phyloP scores from a whole-genome alignment of 1,140 invertebrate species.

The Vanessa atalanta region DNA sequence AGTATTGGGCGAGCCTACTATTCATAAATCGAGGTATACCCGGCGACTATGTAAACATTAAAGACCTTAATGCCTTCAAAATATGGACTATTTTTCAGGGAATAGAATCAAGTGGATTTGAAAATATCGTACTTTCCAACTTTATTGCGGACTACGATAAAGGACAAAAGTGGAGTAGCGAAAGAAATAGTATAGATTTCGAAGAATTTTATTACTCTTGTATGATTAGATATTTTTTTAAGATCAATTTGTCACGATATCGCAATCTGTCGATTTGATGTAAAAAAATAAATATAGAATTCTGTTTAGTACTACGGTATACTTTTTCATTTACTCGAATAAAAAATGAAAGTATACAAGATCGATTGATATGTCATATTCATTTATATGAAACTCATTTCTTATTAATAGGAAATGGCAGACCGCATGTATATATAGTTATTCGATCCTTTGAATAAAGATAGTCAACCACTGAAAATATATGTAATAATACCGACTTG shows the following conservation, averaged over 20 bases:
- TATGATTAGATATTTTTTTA: slow-evolving; percentile 29
- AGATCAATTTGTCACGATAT: slow-evolving; percentile 1
- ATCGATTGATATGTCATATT: too few species aligned
- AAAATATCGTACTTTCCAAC: slow-evolving; percentile 38
- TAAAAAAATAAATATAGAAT: not conserved
- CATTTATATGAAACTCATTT: too few species aligned
- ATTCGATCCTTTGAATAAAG: too few species aligned
- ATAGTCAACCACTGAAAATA: too few species aligned
- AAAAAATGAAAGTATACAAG: too few species aligned
- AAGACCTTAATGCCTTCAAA: not conserved
- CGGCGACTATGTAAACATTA: not conserved
- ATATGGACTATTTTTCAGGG: slow-evolving; percentile 6
- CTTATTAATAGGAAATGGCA: too few species aligned
- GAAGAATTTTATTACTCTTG: slow-evolving; percentile 26
- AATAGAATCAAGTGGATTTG: not conserved
- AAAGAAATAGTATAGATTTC: slow-evolving; percentile 49
- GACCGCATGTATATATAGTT: too few species aligned
- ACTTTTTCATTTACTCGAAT: not conserved
- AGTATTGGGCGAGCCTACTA: slow-evolving; percentile 52
- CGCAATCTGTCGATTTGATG: not conserved
- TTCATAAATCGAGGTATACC: slow-evolving; percentile 47
- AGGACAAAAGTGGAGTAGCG: slow-evolving; percentile 43
- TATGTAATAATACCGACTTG: too few species aligned
- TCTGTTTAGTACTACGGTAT: not conserved
- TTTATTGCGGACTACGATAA: slow-evolving; percentile 57